Base-by-base conservation (phyloP, 2,888 invertebrate species). In the Parelbella ahira region DNA sequence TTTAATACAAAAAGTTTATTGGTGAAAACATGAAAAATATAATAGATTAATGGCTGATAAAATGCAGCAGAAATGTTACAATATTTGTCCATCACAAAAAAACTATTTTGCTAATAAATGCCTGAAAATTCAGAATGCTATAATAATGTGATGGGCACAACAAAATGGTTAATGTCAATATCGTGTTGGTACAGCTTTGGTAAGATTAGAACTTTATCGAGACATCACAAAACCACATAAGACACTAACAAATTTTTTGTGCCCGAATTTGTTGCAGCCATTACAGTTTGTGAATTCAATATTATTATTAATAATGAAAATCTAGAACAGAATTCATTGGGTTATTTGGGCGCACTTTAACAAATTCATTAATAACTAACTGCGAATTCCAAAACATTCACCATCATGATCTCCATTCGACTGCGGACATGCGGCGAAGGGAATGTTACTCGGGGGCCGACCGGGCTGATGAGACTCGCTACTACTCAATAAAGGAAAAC, bases 1-100 rank as follows among this genome's bases (percentile, higher is more conserved):
- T 87, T 86, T 86, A 84, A 87, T 87, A 87, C 87, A 87, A 87
- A 50, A 87, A 83, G 81, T 87, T 86, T 87, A 87, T 87, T 87
- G 87, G 87, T 87, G 87, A 87, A 87, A 87, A 87, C 87, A 87
- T 87, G 87, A 84, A 87, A 87, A 87, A 87, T 87, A 87, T 87
- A 86, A 86, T 86, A 83, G 86, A 84, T 82, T 83, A 86, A 84
- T 86, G 87, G 86, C 86, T 87, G 87, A 83, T 84, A 86, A 86
- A 86, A 87, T 84, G 87, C 86, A 87, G 87, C 86, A 77, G 83
- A 84, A 86, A 83, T 82, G 76, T 86, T 84, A 87, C 87, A 87
- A 87, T 84, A 83, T 78, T 68, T 81, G 79, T 81, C 81, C 83
- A 83, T 86, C 83, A 84, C 79, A 84, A 79, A 68, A 77, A 68